Evolutionary conservation across 2,113 vertebrate genomes (phyloP).

Genomic region (Barbus barbus): DNA sequence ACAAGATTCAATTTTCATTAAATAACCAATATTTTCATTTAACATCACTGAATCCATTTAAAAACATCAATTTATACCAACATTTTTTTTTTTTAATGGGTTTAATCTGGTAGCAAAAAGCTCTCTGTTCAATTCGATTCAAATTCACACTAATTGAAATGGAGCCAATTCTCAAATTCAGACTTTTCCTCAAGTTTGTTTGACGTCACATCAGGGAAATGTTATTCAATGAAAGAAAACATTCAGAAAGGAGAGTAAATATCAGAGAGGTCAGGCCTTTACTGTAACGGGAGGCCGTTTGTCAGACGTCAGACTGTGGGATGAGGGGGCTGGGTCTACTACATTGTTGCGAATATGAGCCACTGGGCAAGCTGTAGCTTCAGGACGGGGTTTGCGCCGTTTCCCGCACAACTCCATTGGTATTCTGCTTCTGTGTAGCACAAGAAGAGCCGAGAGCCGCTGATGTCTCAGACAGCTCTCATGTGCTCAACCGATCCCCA

Average conservation of each 20-base stretch:
- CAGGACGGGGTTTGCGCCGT: slow-evolving; percentile 44
- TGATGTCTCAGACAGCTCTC: slow-evolving; percentile 36
- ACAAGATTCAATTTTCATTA: not conserved
- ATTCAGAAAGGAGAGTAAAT: slow-evolving; percentile 22
- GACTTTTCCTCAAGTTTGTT: not conserved
- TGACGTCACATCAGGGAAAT: slow-evolving; percentile 20
- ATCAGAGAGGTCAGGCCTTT: slow-evolving; percentile 10
- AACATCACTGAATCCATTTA: no score
- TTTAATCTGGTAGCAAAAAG: not conserved
- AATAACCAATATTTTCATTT: no score
- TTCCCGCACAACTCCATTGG: slow-evolving; percentile 58
- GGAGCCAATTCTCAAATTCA: not conserved
- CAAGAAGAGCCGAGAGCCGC: slow-evolving; percentile 5
- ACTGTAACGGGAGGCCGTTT: not conserved
- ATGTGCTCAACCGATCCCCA: slow-evolving; percentile 54
- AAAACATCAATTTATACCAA: not conserved
- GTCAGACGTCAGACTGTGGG: not conserved
- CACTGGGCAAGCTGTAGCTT: slow-evolving; percentile 22
- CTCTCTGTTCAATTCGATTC: not conserved
- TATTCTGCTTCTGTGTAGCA: slow-evolving; percentile 42
- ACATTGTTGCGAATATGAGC: slow-evolving; percentile 38
- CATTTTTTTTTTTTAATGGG: not conserved
- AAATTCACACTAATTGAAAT: not conserved
- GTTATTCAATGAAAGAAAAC: slow-evolving; percentile 5
- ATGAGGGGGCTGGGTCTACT: not conserved